Percentiles rank a stretch among this genome's conserved stretches.
Evolutionary conservation across 2,113 vertebrate genomes (phyloP).

Genomic region (Gymnarchus niloticus): DNA sequence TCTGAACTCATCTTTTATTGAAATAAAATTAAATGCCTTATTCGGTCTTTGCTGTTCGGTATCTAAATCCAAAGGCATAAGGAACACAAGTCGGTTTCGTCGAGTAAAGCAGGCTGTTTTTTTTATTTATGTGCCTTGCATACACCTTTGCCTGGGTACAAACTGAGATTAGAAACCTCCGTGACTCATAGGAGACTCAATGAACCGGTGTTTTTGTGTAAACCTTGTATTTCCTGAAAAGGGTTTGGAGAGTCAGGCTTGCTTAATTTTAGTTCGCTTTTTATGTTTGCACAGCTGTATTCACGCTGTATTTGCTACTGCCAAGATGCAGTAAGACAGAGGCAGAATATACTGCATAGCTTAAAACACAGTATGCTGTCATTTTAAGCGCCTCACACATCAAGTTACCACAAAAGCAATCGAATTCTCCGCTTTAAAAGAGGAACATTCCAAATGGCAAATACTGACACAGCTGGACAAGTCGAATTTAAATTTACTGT

Average conservation of each 20-base stretch:
- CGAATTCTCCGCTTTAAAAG: neutral
- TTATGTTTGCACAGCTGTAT: neutral
- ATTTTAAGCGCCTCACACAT: neutral
- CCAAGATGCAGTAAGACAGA: neutral
- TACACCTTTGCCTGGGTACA: neutral
- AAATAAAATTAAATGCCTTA: too few species aligned
- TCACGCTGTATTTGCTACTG: neutral
- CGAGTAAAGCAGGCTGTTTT: neutral
- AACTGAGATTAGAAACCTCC: neutral
- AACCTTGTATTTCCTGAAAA: neutral
- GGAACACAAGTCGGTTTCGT: neutral
- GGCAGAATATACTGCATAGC: neutral
- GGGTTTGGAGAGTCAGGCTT: neutral
- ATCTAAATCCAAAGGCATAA: neutral
- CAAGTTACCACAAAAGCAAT: neutral
- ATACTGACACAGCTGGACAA: neutral
- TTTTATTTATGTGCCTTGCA: neutral
- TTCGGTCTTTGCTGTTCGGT: neutral
- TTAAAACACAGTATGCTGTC: neutral
- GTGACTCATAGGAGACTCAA: neutral
- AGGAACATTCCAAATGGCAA: neutral
- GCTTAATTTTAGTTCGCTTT: neutral
- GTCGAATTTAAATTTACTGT: neutral
- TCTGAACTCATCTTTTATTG: neutral
- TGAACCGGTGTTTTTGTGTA: neutral